Base-by-base conservation (phyloP, 2,113 vertebrate species). In the Pao palembangensis region DNA sequence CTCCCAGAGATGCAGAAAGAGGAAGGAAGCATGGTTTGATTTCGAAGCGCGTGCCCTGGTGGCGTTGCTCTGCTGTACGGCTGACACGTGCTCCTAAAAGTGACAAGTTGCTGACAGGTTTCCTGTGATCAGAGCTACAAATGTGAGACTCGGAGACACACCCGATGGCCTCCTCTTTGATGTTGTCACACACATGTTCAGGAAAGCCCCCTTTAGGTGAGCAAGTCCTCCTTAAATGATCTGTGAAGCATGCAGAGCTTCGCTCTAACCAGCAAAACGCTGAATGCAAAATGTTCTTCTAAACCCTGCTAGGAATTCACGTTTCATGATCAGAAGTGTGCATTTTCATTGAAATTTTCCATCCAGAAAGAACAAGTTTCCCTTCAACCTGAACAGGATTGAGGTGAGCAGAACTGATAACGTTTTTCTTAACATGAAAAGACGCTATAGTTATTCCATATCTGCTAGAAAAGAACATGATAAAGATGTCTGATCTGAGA, bases 91-190 rank as follows among this genome's bases (percentile, higher is more conserved):
- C 48, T 28, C 48, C 50, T n/a, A n/a, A 54, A 72, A 64, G 71
- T 81, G 75, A 76, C 64, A 76, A 60, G 47, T 56, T 41, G 34
- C 64, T 51, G 71, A 80, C 71, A 77, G 23, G 56, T 69, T 79
- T 70, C 67, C 80, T 79, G 78, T 79, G 83, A 88, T 85, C 80
- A 63, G 25, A 44, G 56, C 42, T 58, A 59, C 53, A 71, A 54
- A 42, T 46, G 62, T 63, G 77, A 65, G 65, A 69, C 13, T 17
- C 1, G 65, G 46, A 44, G 63, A 61, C 57, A 55, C 58, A 21
- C 46, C 47, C 48, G 42, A 56, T 64, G 64, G 56, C 63, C 59
- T 62, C 58, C 49, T 67, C 68, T 77, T 68, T 62, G 61, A 69
- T 63, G 73, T 62, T 41, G 19, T 56, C 34, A 60, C 59, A 70